Percentiles rank a stretch among this genome's conserved stretches.
phyloP scores from a whole-genome alignment of 2,888 invertebrate species.

The Tetragonula carbonaria region DNA sequence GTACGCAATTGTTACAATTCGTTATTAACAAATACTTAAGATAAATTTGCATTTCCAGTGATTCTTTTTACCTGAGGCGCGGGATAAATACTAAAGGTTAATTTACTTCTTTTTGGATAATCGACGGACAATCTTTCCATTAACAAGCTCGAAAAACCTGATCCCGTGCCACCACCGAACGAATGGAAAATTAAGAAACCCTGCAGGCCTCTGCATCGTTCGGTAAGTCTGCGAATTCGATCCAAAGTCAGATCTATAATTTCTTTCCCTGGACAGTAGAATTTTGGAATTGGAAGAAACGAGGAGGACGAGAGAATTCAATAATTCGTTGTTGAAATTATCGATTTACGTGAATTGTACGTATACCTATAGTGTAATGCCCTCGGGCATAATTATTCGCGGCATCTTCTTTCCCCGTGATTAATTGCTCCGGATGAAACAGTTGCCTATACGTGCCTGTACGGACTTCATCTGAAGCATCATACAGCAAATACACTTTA shows the following conservation, averaged over 20 bases:
- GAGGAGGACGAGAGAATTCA: not conserved
- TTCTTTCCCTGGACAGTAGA: slow-evolving; percentile 88
- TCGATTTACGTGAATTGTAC: not conserved
- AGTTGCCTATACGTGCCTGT: slow-evolving; percentile 93
- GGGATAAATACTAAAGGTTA: slow-evolving; percentile 97
- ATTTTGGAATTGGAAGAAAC: not conserved
- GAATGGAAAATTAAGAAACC: slow-evolving; percentile 97
- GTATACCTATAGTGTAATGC: slow-evolving; percentile 92
- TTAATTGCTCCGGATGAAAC: slow-evolving; percentile 96
- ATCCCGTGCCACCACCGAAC: slow-evolving; percentile 95
- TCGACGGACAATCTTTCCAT: slow-evolving; percentile 97
- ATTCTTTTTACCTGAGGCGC: slow-evolving; percentile 91
- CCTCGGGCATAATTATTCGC: slow-evolving; percentile 97
- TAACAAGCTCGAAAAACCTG: slow-evolving; percentile 95
- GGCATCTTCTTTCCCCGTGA: slow-evolving; percentile 96
- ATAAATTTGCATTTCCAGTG: not conserved
- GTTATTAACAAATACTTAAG: not conserved
- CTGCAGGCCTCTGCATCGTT: slow-evolving; percentile 94
- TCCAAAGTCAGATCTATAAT: slow-evolving; percentile 94
- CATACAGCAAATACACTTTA: not conserved
- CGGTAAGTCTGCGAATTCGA: slow-evolving; percentile 92
- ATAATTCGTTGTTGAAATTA: not conserved
- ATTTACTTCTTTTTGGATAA: slow-evolving; percentile 96
- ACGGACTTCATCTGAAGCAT: slow-evolving; percentile 89
- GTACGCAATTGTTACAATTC: not conserved